Conservation (phyloP, 2,888 invertebrate species). For the Asteroscopus sphinx region DNA sequence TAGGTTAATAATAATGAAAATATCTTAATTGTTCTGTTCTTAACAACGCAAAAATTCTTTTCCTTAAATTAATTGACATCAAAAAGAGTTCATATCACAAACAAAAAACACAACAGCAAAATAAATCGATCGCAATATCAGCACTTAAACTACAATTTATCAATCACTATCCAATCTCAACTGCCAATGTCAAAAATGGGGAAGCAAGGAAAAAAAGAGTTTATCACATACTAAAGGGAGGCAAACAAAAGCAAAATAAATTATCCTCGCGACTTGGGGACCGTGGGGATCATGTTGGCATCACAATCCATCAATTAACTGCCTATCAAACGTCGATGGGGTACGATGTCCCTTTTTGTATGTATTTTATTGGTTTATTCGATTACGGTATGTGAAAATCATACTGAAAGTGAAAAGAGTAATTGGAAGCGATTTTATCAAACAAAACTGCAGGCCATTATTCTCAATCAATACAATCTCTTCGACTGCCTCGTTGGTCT, state of each 20-base stretch:
- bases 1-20: too few relatives aligned
- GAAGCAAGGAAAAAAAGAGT: slow-evolving; percentile 47
- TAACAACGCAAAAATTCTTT: too few relatives aligned
- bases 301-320: slow-evolving; percentile 60
- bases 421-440: too few relatives aligned
- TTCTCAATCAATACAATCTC: too few relatives aligned
- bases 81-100: not conserved
- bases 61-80: not conserved
- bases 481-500: too few relatives aligned
- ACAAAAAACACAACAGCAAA: slow-evolving; percentile 10
- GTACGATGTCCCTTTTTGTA: slow-evolving; percentile 53
- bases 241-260: slow-evolving; percentile 60
- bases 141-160: slow-evolving; percentile 49
- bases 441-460: too few relatives aligned
- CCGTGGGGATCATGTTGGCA: slow-evolving; percentile 52
- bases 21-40: too few relatives aligned
- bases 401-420: too few relatives aligned
- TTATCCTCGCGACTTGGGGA: slow-evolving; percentile 51
- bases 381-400: not conserved
- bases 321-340: slow-evolving; percentile 55
- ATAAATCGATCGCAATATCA: slow-evolving; percentile 23
- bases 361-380: slow-evolving; percentile 40
- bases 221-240: slow-evolving; percentile 51
- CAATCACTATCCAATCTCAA: slow-evolving; percentile 56
- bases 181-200: slow-evolving; percentile 44